phyloP scores from a whole-genome alignment of 2,888 invertebrate species.

The Drosophila austrosaltans region DNA sequence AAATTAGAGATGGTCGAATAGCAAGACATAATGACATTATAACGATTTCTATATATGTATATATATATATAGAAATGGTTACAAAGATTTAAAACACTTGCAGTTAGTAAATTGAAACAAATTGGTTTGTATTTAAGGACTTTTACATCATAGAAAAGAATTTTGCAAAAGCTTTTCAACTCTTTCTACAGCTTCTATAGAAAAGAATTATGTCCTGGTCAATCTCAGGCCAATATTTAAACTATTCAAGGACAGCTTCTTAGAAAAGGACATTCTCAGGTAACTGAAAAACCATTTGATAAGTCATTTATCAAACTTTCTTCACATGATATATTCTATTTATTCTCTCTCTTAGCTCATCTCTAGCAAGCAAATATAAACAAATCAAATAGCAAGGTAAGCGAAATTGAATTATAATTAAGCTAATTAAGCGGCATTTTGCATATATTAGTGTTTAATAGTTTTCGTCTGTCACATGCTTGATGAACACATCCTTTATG shows the following conservation, averaged over 20 bases:
- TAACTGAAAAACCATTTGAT: too few species aligned
- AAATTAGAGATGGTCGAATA: slow-evolving; percentile 50
- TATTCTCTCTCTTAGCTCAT: not conserved
- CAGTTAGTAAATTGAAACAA: not conserved
- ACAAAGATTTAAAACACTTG: slow-evolving; percentile 7
- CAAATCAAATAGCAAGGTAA: not conserved
- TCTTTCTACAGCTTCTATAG: too few species aligned
- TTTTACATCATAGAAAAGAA: too few species aligned
- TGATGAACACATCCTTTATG: slow-evolving; percentile 49
- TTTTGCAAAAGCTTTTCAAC: too few species aligned
- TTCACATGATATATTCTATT: too few species aligned
- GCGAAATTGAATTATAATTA: slow-evolving; percentile 24
- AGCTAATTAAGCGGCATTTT: slow-evolving; percentile 48
- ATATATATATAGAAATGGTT: not conserved
- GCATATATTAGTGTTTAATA: slow-evolving; percentile 49
- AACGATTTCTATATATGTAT: not conserved
- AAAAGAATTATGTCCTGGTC: too few species aligned
- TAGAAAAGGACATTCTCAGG: too few species aligned
- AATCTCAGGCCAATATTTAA: too few species aligned
- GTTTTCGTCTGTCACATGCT: slow-evolving; percentile 29
- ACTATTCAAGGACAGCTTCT: too few species aligned
- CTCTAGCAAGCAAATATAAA: not conserved
- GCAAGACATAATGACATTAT: slow-evolving; percentile 16
- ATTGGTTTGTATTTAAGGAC: not conserved
- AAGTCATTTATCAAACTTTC: too few species aligned